Conservation (phyloP, 23 tunicate species). For the Diplosoma virens region DNA sequence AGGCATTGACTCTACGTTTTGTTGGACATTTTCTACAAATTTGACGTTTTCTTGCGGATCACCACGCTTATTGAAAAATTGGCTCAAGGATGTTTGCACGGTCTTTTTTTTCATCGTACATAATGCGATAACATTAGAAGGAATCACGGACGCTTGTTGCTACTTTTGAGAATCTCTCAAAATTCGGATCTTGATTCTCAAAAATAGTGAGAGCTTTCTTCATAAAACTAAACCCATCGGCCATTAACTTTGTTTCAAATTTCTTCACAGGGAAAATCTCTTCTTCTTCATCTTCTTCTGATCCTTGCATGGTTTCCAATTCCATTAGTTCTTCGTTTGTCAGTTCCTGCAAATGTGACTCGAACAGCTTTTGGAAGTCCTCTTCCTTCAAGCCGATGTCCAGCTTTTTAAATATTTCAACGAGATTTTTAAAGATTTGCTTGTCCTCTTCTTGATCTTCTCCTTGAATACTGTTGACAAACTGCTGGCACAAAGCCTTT, state of each 20-base stretch:
- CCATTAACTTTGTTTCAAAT: constrained; percentile 41
- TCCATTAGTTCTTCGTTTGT: constrained; percentile 30
- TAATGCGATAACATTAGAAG: constrained; percentile 23
- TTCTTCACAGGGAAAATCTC: constrained; percentile 22
- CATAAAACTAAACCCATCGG: constrained; percentile 27
- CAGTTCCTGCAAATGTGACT: constrained; percentile 28
- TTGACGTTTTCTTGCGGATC: too few relatives aligned
- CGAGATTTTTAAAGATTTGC: constrained; percentile 28
- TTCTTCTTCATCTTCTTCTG: constrained; percentile 31
- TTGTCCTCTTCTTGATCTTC: constrained; percentile 16
- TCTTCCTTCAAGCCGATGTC: constrained; percentile 29
- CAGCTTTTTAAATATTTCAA: constrained; percentile 36
- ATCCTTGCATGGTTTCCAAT: constrained; percentile 38
- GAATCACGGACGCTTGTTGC: constrained; percentile 32
- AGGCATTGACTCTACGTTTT: too few relatives aligned
- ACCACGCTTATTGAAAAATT: too few relatives aligned
- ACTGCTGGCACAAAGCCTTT: constrained; percentile 43
- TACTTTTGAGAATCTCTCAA: constrained; percentile 33
- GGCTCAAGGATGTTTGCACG: too few relatives aligned
- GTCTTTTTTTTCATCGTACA: constrained; percentile 34
- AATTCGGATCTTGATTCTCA: constrained; percentile 28
- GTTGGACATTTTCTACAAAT: too few relatives aligned
- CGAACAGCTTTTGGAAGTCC: constrained; percentile 32
- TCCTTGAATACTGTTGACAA: constrained; percentile 4
- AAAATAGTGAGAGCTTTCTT: constrained; percentile 34